phyloP scores from a whole-genome alignment of 2,888 invertebrate species.

The Cataglyphis altisquamis region DNA sequence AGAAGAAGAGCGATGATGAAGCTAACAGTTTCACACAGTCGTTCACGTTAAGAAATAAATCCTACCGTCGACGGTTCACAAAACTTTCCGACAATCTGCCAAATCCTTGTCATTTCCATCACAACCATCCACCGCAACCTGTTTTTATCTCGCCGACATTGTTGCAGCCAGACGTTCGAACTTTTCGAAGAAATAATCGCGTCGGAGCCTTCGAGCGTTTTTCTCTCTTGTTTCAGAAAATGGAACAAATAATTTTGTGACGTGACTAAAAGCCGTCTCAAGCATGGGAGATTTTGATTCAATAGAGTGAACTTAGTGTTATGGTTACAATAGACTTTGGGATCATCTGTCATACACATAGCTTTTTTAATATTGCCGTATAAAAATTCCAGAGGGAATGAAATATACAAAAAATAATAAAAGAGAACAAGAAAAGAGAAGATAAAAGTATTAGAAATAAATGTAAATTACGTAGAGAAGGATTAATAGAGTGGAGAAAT shows the following conservation, averaged over 20 bases:
- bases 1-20: not conserved
- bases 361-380: not conserved
- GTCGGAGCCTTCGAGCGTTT: not conserved
- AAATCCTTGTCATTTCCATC: slow-evolving; percentile 37
- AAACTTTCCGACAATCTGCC: slow-evolving; percentile 23
- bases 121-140: slow-evolving; percentile 56
- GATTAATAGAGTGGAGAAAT: not conserved
- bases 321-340: not conserved
- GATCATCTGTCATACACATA: not conserved
- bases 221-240: not conserved
- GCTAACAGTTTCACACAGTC: not conserved
- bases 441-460: not conserved
- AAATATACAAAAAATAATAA: not conserved
- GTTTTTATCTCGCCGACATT: slow-evolving; percentile 70
- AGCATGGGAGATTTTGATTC: not conserved
- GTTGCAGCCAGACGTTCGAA: slow-evolving; percentile 57
- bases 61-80: not conserved
- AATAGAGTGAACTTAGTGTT: not conserved
- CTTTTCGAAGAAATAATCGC: slow-evolving; percentile 20
- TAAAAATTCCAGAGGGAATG: not conserved
- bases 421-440: not conserved
- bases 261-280: not conserved
- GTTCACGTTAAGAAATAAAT: not conserved
- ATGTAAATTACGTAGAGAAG: not conserved
- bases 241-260: slow-evolving; percentile 10